These are phyloP conservation scores for Nematostella vectensis DNA, from an alignment of 92 coral and sea anemone species.

Conservation along the genomic window DNA sequence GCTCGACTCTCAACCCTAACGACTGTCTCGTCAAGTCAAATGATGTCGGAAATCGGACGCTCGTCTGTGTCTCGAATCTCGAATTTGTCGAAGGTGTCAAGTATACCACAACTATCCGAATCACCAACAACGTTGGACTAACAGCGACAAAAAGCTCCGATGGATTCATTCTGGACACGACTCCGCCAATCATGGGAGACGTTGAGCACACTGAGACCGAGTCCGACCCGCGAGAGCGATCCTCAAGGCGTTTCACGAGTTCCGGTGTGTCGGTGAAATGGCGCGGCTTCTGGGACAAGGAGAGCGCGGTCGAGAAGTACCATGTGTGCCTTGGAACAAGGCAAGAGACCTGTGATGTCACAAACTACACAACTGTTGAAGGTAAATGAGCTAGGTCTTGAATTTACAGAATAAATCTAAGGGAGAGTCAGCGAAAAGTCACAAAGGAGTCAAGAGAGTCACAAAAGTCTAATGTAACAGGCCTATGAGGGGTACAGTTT, in stretches of 20 bases:
- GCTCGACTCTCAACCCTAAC: conserved; percentile 35
- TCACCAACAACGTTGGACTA: conserved; percentile 65
- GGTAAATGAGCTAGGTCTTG: no score
- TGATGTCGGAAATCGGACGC: conserved; percentile 47
- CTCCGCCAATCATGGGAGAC: conserved; percentile 66
- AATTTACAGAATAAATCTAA: no score
- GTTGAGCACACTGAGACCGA: conserved; percentile 37
- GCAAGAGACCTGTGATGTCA: conserved; percentile 48
- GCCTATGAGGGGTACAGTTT: no score
- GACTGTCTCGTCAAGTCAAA: conserved; percentile 43
- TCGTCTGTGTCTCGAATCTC: conserved; percentile 61
- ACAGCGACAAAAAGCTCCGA: conserved; percentile 44
- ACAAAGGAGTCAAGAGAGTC: no score
- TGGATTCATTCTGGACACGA: conserved; percentile 66
- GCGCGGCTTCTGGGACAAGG: conserved; percentile 82
- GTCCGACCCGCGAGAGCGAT: conserved; percentile 21
- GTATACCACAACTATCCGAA: conserved; percentile 56
- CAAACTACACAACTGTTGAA: conserved; percentile 41
- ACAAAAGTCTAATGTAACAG: no score
- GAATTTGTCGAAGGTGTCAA: conserved; percentile 65
- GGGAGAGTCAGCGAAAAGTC: no score
- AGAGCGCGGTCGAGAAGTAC: conserved; percentile 51
- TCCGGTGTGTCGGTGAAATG: conserved; percentile 56
- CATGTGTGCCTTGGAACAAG: conserved; percentile 65
- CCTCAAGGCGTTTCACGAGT: conserved; percentile 37